A percentile compares a stretch with the other conserved stretches of the same genome.
These are phyloP conservation scores for Hymenochirus boettgeri DNA, from an alignment of 2,113 vertebrate genomes.

Conservation along the genomic window DNA sequence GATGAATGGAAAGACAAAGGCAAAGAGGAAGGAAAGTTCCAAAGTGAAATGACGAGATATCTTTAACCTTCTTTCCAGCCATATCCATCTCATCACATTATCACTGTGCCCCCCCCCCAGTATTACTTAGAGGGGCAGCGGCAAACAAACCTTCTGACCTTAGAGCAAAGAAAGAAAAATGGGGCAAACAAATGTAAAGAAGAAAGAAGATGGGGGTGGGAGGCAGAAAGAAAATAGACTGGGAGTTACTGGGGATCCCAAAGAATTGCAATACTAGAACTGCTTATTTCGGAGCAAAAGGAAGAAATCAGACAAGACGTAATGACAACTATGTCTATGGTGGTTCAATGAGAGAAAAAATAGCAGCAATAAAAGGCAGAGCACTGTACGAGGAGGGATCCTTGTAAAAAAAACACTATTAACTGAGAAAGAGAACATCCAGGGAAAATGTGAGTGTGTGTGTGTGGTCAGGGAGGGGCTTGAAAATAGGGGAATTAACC, in stretches of 20 bases:
- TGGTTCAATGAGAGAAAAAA: background rate
- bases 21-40: background rate
- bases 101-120: constrained; percentile 10
- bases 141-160: constrained; percentile 16
- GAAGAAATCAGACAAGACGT: background rate
- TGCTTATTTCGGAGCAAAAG: background rate
- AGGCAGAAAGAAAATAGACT: background rate
- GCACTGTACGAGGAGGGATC: background rate
- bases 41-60: background rate
- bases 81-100: background rate
- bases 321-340: background rate
- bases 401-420: background rate
- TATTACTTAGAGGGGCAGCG: constrained; percentile 7
- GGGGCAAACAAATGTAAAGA: background rate
- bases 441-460: background rate
- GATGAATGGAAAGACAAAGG: background rate
- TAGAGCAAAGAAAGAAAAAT: background rate
- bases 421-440: background rate
- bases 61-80: background rate
- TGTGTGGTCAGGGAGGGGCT: too few species aligned
- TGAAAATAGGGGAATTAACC: background rate
- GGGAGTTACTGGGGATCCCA: background rate
- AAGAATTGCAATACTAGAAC: background rate
- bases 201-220: background rate
- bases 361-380: background rate